Percentiles rank a stretch among this genome's conserved stretches.
These are phyloP conservation scores for Mustela lutreola DNA, from an alignment of 2,113 vertebrate genomes.

Conservation along the genomic window DNA sequence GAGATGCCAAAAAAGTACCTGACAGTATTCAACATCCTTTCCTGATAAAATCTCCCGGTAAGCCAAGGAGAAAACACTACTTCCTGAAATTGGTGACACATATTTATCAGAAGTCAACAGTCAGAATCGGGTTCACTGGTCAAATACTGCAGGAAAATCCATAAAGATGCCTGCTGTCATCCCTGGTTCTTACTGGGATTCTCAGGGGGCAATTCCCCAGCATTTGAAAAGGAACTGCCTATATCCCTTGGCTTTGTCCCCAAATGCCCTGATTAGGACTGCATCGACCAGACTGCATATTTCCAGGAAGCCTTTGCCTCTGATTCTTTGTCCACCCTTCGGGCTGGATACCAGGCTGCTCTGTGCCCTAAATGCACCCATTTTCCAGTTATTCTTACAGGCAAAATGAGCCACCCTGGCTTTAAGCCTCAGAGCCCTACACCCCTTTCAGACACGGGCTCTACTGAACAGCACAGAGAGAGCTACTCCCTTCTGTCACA, in stretches of 20 bases:
- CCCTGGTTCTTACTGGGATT: not conserved
- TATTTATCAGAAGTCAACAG: slow-evolving; percentile 50
- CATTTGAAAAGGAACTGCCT: not conserved
- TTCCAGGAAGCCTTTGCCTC: not conserved
- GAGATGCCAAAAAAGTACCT: not conserved
- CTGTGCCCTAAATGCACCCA: not conserved
- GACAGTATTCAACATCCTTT: slow-evolving; percentile 65
- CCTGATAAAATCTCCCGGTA: slow-evolving; percentile 68
- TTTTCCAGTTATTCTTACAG: not conserved
- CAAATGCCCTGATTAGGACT: not conserved
- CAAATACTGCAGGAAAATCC: not conserved
- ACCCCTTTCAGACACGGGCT: not conserved
- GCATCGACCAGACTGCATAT: not conserved
- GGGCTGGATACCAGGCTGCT: not conserved
- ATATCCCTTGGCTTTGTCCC: not conserved
- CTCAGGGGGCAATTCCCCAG: not conserved
- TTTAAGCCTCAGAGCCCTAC: not conserved
- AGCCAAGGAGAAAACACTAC: slow-evolving; percentile 44
- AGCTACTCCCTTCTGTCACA: not conserved
- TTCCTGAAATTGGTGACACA: slow-evolving; percentile 37
- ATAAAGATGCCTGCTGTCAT: not conserved
- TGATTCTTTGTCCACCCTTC: not conserved
- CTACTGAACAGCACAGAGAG: not conserved
- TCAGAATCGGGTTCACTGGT: not conserved
- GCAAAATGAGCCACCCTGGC: not conserved